phyloP scores from a whole-genome alignment of 2,888 invertebrate genomes.

The Rhabditophanes sp. region DNA sequence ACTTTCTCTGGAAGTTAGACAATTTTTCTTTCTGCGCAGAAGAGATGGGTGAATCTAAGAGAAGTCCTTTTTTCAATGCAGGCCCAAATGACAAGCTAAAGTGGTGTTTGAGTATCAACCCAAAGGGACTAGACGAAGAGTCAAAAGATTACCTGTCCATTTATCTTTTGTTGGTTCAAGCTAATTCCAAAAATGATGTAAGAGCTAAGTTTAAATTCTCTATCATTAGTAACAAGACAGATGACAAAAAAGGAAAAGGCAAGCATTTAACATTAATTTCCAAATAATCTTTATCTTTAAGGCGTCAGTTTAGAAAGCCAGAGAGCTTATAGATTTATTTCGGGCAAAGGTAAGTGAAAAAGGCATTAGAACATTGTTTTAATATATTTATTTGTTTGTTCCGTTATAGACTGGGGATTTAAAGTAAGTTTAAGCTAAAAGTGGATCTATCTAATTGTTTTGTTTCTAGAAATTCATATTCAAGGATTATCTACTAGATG shows the following conservation, averaged over 20 bases:
- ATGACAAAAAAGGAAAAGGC: conserved; percentile 99
- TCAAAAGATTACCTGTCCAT: conserved; percentile 98
- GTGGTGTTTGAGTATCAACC: conserved; percentile 99
- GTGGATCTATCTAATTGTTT: too few species aligned
- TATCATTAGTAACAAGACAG: conserved; percentile 96
- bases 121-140: conserved; percentile 95
- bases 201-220: conserved; percentile 99
- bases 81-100: conserved; percentile 98
- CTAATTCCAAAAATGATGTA: conserved; percentile 99
- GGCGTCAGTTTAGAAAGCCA: conserved; percentile 54
- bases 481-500: conserved; percentile 92
- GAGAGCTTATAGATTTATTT: conserved; percentile 94
- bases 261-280: conserved; percentile 43
- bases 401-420: not conserved
- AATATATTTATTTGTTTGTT: not conserved
- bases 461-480: conserved; percentile 99
- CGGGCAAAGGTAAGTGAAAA: too few species aligned
- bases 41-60: conserved; percentile 99
- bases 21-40: conserved; percentile 99
- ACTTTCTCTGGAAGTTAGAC: conserved; percentile 99
- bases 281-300: not conserved
- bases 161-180: conserved; percentile 92
- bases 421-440: not conserved
- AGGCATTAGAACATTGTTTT: not conserved
- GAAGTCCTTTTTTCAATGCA: conserved; percentile 94